Conservation (phyloP, 2,888 invertebrate genomes). For the Drosophila demipolita region DNA sequence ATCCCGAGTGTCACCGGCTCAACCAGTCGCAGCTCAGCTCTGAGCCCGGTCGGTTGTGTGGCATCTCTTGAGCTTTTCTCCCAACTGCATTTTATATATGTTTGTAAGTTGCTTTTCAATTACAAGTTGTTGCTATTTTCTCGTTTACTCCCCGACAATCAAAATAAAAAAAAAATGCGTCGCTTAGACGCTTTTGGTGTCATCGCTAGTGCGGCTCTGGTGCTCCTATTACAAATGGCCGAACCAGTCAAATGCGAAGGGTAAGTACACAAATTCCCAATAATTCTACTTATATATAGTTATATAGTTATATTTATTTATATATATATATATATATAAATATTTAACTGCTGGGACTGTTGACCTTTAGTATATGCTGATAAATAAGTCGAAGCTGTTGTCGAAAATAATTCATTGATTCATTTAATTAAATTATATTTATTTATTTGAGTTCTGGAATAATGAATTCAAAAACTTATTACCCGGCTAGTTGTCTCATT, state of each 20-base stretch:
- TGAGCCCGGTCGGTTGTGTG: conserved; percentile 67
- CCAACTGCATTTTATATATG: neutral
- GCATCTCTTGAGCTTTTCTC: conserved; percentile 30
- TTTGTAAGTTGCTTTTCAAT: conserved; percentile 15
- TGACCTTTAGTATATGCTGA: neutral
- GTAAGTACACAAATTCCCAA: conserved; percentile 52
- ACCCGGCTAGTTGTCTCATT: neutral
- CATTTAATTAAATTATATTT: neutral
- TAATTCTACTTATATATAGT: neutral
- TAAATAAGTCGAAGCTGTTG: neutral
- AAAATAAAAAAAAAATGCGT: conserved; percentile 56
- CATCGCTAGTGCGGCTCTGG: conserved; percentile 48
- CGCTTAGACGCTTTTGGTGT: conserved; percentile 66
- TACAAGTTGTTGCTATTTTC: conserved; percentile 35
- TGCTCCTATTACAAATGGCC: conserved; percentile 61
- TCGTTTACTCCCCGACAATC: conserved; percentile 11
- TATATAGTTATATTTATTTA: neutral
- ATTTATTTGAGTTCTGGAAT: neutral
- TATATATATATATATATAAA: neutral
- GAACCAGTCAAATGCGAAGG: conserved; percentile 66
- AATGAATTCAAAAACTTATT: neutral
- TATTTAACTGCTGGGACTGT: neutral
- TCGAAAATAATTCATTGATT: neutral
- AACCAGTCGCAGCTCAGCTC: conserved; percentile 73
- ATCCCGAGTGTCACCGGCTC: conserved; percentile 53